These are phyloP conservation scores for Trichopoda pennipes DNA, from an alignment of 2,888 invertebrate genomes.

Conservation along the genomic window DNA sequence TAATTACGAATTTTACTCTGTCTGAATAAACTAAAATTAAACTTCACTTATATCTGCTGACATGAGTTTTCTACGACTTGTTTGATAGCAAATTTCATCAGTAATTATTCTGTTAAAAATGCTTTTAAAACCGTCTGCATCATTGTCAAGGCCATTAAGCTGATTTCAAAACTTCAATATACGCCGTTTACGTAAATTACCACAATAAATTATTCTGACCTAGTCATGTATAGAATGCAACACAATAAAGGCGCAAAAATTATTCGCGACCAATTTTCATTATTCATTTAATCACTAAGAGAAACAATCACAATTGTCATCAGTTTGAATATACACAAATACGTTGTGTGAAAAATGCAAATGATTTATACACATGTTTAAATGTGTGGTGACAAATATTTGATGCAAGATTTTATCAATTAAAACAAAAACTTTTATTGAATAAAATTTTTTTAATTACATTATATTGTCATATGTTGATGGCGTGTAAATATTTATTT, in stretches of 20 bases:
- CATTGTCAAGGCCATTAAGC: not conserved
- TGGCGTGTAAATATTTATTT: no score
- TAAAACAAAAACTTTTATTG: conserved; percentile 22
- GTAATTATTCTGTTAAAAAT: no score
- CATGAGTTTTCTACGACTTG: no score
- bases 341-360: not conserved
- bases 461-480: no score
- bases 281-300: not conserved
- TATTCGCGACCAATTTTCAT: not conserved
- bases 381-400: no score
- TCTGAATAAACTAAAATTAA: no score
- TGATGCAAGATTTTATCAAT: not conserved
- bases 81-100: no score
- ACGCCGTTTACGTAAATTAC: not conserved
- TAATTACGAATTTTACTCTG: no score
- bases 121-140: no score
- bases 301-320: not conserved
- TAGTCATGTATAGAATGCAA: not conserved
- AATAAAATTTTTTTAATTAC: conserved; percentile 1
- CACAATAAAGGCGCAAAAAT: conserved; percentile 23
- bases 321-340: not conserved
- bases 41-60: no score
- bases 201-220: not conserved
- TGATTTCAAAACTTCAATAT: conserved; percentile 1
- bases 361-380: no score